Percentiles rank a stretch among this genome's conserved stretches.
phyloP scores from a whole-genome alignment of 2,797 vertebrate genomes.

The Telmatherina bonti region DNA sequence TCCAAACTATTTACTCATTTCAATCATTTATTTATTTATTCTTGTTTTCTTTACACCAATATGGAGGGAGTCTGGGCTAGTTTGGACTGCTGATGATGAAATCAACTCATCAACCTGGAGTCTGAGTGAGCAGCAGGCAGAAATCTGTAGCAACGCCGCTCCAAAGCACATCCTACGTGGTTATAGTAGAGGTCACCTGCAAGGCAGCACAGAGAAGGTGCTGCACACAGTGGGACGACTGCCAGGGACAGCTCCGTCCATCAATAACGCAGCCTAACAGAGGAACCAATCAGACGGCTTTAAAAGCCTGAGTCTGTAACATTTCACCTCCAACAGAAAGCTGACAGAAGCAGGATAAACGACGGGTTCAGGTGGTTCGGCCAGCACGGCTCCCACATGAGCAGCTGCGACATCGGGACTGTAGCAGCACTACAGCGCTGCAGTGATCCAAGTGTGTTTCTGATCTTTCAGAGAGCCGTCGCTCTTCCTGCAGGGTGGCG shows the following conservation, averaged over 20 bases:
- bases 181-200: neutral
- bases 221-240: slow-evolving; percentile 1
- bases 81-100: no score
- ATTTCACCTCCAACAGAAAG: neutral
- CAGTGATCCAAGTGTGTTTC: neutral
- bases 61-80: no score
- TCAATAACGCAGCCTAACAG: neutral
- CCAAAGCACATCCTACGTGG: neutral
- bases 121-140: neutral
- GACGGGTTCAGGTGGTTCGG: neutral
- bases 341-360: no score
- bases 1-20: no score
- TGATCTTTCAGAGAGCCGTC: no score
- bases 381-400: neutral
- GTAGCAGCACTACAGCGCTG: neutral
- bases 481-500: no score
- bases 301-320: no score
- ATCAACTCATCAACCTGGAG: no score
- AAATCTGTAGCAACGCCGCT: neutral
- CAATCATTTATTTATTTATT: no score
- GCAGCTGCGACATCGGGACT: neutral
- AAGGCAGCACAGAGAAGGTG: neutral
- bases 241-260: neutral
- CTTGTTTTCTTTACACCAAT: no score
- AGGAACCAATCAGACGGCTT: neutral